Percentiles rank a stretch among this genome's conserved stretches.
Conservation (phyloP, 2,113 vertebrate genomes). For the Zosterops pallidus region DNA sequence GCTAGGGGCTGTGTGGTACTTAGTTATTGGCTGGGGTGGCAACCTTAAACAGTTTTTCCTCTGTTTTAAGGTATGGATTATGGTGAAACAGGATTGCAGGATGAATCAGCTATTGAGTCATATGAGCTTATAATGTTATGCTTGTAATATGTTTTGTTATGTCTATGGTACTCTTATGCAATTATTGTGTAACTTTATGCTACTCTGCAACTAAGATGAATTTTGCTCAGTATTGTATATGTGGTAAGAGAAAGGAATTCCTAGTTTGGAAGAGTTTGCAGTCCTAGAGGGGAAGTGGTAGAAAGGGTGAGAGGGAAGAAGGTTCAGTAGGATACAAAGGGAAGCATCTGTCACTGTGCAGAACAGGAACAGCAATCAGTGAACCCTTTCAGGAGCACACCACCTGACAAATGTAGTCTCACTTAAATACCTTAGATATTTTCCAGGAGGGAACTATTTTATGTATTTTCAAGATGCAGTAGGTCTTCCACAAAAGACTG, state of each 20-base stretch:
- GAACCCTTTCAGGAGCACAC: neutral
- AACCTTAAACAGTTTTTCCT: neutral
- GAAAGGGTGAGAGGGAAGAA: neutral
- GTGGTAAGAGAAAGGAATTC: neutral
- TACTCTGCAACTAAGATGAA: neutral
- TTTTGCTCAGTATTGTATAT: neutral
- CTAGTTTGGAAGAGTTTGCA: neutral
- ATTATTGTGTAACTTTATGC: neutral
- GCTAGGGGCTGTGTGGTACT: neutral
- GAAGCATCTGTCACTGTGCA: neutral
- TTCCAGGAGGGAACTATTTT: neutral
- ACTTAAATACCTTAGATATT: neutral
- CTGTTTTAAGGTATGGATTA: neutral
- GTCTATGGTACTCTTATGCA: neutral
- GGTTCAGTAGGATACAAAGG: neutral
- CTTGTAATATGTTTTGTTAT: neutral
- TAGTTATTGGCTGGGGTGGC: neutral
- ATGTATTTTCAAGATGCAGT: neutral
- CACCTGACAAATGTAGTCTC: neutral
- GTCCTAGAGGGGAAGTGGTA: neutral
- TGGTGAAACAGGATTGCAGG: neutral
- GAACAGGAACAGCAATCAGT: neutral
- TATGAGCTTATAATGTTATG: neutral
- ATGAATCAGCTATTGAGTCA: neutral
- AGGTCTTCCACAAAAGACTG: neutral